Conservation (phyloP, 2,797 vertebrate species). For the Capromys pilorides region DNA sequence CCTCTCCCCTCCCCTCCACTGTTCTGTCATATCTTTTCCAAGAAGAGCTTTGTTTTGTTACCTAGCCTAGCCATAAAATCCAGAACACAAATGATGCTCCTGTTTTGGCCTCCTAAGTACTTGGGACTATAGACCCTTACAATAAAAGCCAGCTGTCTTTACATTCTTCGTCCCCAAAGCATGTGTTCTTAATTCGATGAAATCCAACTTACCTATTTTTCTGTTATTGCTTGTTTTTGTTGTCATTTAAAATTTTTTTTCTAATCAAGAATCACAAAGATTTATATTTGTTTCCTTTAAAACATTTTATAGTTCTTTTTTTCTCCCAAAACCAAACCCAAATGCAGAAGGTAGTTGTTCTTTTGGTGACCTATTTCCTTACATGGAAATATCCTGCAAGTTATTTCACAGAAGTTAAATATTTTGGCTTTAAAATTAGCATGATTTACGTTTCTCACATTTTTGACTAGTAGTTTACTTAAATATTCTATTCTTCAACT, state of each 20-base stretch:
- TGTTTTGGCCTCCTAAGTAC: neutral
- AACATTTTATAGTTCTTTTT: neutral
- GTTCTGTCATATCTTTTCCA: neutral
- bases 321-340: neutral
- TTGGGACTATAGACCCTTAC: neutral
- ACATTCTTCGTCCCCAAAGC: slow-evolving; percentile 11
- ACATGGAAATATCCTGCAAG: neutral
- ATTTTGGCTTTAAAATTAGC: neutral
- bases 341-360: neutral
- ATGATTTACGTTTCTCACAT: neutral
- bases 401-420: neutral
- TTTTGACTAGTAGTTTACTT: neutral
- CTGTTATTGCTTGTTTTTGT: slow-evolving; percentile 34
- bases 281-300: slow-evolving; percentile 30
- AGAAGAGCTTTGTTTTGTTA: neutral
- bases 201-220: neutral
- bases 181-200: slow-evolving; percentile 42
- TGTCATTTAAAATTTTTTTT: slow-evolving; percentile 15
- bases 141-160: neutral
- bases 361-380: neutral
- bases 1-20: neutral
- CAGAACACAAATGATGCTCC: neutral
- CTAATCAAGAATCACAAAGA: neutral
- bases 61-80: neutral
- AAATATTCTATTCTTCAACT: neutral